These are phyloP conservation scores for Priapulus caudatus DNA, from an alignment of 2,888 invertebrate species.

Conservation along the genomic window DNA sequence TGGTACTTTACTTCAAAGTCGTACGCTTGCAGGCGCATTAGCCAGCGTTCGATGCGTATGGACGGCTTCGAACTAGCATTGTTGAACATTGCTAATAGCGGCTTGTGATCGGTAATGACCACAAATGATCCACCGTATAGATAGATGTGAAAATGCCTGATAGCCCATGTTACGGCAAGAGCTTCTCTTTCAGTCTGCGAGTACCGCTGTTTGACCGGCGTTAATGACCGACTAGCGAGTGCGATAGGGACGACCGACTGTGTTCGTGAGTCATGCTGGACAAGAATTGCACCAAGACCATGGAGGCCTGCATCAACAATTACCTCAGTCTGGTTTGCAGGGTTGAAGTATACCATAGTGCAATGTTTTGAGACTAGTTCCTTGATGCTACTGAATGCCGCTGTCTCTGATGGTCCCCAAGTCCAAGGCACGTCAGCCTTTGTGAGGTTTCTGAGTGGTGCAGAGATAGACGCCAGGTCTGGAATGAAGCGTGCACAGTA, in stretches of 20 bases:
- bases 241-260: too few species aligned
- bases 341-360: slow-evolving; percentile 16
- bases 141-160: slow-evolving; percentile 27
- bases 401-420: too few species aligned
- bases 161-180: slow-evolving; percentile 25
- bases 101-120: slow-evolving; percentile 26
- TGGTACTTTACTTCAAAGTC: slow-evolving; percentile 21
- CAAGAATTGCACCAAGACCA: slow-evolving; percentile 17
- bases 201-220: slow-evolving; percentile 19
- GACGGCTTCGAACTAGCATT: slow-evolving; percentile 23
- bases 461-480: slow-evolving; percentile 19
- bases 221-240: slow-evolving; percentile 13
- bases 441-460: slow-evolving; percentile 21
- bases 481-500: slow-evolving; percentile 23
- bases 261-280: too few species aligned
- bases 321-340: slow-evolving; percentile 13
- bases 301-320: slow-evolving; percentile 19
- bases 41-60: slow-evolving; percentile 25
- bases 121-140: slow-evolving; percentile 24
- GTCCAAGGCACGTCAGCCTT: slow-evolving; percentile 14
- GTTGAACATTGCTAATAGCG: slow-evolving; percentile 23
- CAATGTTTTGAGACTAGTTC: too few species aligned
- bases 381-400: too few species aligned
- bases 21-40: slow-evolving; percentile 20
- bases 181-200: slow-evolving; percentile 22